Evolutionary conservation across 2,113 vertebrate genomes (phyloP), one percentile per base, ranked within the genome.

Genomic region (Lampris megalopsis): DNA sequence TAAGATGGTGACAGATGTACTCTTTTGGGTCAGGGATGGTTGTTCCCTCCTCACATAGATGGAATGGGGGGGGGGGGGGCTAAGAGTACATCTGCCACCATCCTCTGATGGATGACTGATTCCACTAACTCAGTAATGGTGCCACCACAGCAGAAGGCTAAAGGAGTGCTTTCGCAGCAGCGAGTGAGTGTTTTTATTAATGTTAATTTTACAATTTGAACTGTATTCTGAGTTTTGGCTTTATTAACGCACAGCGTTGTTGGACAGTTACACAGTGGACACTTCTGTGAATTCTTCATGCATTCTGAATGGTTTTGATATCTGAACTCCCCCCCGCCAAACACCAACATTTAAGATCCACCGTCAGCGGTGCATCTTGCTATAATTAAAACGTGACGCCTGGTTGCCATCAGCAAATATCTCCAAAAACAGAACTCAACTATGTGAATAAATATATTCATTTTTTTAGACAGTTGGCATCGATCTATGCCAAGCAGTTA

Each of bases 371-470:
- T 75, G 45, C 13, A 50, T 79, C 45, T 6, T 43, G 4, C 50
- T 41, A 45, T n/a, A n/a, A n/a, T 45, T 6, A 45, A 45, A 45
- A 0, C 62, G 63, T 77, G 47, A 63, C 43, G 64, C 61, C 64
- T 73, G 9, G 52, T 66, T 50, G 38, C 62, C 49, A 11, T 37
- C 49, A 68, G 35, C 43, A 45, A 45, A 45, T 45, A 6, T 45
- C n/a, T n/a, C n/a, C n/a, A n/a, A n/a, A n/a, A 47, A 9, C 43
- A 45, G 10, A 9, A 5, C 4, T 1, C 13, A 60, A 50, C 36
- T 24, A 62, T 76, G 61, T 68, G 59, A 73, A 81, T 65, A 80
- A 11, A 40, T 48, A 79, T 43, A 71, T 69, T 54, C 11, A 11
- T 1, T 0, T 65, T 57, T 42, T 11, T 59, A 40, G 43, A 13